phyloP scores from a whole-genome alignment of 2,797 vertebrate species.

The Sebastiscus tertius region DNA sequence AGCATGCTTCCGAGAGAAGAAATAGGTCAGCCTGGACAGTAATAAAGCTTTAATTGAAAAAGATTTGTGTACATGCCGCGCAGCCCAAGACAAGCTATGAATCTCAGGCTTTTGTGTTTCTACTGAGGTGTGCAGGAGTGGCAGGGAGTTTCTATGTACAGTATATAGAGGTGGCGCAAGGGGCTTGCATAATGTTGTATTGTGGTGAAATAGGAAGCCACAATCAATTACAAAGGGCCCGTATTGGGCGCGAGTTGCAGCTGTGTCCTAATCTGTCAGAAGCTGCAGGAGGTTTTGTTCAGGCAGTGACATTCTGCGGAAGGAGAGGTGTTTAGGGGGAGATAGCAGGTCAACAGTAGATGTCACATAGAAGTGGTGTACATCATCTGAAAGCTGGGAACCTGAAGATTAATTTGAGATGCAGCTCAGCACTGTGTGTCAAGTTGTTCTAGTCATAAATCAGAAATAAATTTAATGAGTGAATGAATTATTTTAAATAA shows the following conservation, averaged over 20 bases:
- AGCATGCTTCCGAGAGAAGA: slow-evolving; percentile 43
- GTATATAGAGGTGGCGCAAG: background rate
- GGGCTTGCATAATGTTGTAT: background rate
- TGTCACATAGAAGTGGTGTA: no score
- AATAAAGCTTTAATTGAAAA: slow-evolving; percentile 72
- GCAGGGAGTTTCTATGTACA: background rate
- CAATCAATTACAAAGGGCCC: background rate
- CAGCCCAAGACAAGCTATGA: slow-evolving; percentile 55
- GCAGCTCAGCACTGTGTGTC: no score
- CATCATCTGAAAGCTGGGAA: no score
- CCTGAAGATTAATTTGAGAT: no score
- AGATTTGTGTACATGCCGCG: slow-evolving; percentile 75
- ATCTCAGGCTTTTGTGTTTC: slow-evolving; percentile 45
- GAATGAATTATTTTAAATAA: no score
- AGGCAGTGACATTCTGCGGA: background rate
- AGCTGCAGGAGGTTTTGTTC: background rate
- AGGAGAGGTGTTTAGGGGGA: background rate
- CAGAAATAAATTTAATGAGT: no score
- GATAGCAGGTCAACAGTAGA: background rate
- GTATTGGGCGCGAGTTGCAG: background rate
- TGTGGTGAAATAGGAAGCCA: background rate
- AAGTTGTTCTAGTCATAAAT: no score
- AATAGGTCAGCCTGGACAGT: slow-evolving; percentile 68
- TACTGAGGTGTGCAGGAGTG: background rate
- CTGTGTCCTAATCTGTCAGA: background rate